Evolutionary conservation across 2,797 vertebrate species (phyloP), one percentile per base, ranked within the genome.

Genomic region (Sebastes goodei): DNA sequence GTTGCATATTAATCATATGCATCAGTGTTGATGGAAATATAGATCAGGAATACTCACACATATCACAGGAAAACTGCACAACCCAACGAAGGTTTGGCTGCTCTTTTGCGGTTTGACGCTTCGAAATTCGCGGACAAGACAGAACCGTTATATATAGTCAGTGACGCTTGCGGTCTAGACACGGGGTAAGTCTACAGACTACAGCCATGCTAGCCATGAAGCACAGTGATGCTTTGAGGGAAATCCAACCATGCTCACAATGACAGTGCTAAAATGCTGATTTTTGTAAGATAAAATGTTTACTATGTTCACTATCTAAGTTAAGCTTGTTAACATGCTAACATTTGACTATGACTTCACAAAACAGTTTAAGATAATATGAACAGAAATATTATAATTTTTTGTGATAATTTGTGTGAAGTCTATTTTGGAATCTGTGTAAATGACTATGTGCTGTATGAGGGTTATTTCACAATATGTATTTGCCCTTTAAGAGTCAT

Each of bases 401-500:
- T 21, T 65, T 10, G 15, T 35, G 8, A 21, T 30, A 3, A 52
- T 63, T 25, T 74, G 21, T 49, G 25, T 17, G 20, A 35, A 27
- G 21, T 57, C 30, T 57, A 32, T 70, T 61, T 64, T 20, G 20
- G 11, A 52, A 69, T 76, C 35, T 65, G 9, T 73, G 29, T 30
- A 59, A 42, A 61, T 66, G 10, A 63, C 27, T 38, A 57, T 49
- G 30, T 49, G 1, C 35, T 23, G 14, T 29, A 56, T 38, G 20
- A 55, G 42, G 10, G 52, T 32, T 74, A 74, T 32, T 74, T 72
- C 14, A 33, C 10, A 64, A n/a, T 46, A 57, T 85, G 42, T 76
- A 32, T 80, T 72, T 78, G 35, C 21, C 33, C 55, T 80, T 64
- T 59, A 59, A 65, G 59, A 83, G 46, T 82, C 78, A 80, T 69